Evolutionary conservation across 1,140 invertebrate species (phyloP), one percentile per base, ranked within the genome.

Genomic region (Magallana gigas): DNA sequence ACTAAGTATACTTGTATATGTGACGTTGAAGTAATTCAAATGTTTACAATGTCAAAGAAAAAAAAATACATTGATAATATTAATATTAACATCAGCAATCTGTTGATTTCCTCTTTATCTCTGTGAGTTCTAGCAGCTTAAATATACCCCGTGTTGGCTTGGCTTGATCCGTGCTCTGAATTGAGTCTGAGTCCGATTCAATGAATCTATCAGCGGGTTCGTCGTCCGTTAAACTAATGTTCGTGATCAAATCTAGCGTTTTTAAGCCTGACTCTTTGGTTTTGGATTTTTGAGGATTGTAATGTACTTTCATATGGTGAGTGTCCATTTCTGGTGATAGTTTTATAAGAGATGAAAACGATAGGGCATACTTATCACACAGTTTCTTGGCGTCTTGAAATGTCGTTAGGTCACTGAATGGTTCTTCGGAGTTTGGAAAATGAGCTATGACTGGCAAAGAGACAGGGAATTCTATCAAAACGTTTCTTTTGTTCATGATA

Each of bases 301-400:
- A 92, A 71, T 92, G 89, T 36, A 92, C 91, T 86, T 90, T 89
- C 88, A 91, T 88, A 68, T 93, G 91, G 36, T 89, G 76, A 0
- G 92, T 93, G 87, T 93, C 93, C 76, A 92, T 23, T 9, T 93
- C 90, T 7, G 92, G 91, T 12, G 92, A 91, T n/a, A 94, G 86
- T 85, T 93, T 94, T 56, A 94, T 94, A 68, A 94, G 87, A 12
- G 89, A 89, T 29, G 88, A 88, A 87, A 86, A 94, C 29, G 91
- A 60, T 23, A 81, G 1, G 8, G 92, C 89, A 81, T 93, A 93
- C 83, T 92, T 92, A 82, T 89, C 60, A 82, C 92, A 92, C 82
- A 94, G 87, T 68, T 90, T 88, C 58, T 90, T 83, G 1, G 91
- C 91, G 85, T 93, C 92, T 80, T 90, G 90, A 83, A 91, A 93